phyloP scores from a whole-genome alignment of 2,113 vertebrate species.

The Pollachius pollachius region DNA sequence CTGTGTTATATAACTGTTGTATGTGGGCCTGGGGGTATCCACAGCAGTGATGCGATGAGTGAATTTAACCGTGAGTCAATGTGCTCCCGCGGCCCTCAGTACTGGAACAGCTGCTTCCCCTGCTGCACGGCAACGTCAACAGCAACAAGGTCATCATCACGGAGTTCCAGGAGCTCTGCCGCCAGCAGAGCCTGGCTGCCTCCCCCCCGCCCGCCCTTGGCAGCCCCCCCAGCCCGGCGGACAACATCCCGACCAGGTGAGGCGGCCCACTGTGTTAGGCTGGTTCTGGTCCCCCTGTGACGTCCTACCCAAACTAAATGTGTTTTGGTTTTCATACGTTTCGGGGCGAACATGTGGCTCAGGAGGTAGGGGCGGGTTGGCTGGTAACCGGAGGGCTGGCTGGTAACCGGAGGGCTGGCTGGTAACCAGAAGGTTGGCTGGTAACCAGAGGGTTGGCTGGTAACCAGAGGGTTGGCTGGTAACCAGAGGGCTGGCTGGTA shows the following conservation, averaged over 20 bases:
- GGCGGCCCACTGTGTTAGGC: neutral
- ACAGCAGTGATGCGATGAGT: too few species aligned
- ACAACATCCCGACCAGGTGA: slow-evolving; percentile 81
- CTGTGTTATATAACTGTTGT: too few species aligned
- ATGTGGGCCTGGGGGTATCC: too few species aligned
- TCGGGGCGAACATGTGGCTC: too few species aligned
- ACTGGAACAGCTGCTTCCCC: slow-evolving; percentile 79
- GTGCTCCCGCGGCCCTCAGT: slow-evolving; percentile 29
- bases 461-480: too few species aligned
- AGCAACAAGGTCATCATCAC: slow-evolving; percentile 91
- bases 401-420: too few species aligned
- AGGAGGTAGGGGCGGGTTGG: too few species aligned
- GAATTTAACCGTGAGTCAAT: neutral
- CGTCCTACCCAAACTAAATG: neutral
- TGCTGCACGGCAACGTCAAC: slow-evolving; percentile 91
- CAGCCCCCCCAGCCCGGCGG: slow-evolving; percentile 53
- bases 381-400: too few species aligned
- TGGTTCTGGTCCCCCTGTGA: neutral
- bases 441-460: too few species aligned
- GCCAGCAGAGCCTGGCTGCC: slow-evolving; percentile 56
- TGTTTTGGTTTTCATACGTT: too few species aligned
- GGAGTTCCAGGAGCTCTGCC: slow-evolving; percentile 91
- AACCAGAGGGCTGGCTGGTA: too few species aligned
- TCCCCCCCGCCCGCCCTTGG: slow-evolving; percentile 37
- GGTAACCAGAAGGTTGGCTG: too few species aligned